Conservation (phyloP, 2,797 vertebrate species). For the Takifugu ocellatus region DNA sequence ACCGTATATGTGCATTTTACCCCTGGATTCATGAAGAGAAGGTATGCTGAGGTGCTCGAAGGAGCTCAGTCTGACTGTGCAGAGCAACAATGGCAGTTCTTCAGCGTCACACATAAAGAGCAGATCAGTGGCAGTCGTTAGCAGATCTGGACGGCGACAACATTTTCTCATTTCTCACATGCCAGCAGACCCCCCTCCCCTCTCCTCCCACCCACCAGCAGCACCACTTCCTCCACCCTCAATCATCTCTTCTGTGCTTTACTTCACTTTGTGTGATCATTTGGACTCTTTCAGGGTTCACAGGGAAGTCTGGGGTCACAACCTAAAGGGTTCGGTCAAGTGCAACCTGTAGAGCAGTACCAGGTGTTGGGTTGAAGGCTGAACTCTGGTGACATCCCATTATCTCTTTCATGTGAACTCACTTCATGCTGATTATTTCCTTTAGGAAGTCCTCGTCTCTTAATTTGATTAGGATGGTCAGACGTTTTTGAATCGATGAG, state of each 20-base stretch:
- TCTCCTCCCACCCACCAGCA: background rate
- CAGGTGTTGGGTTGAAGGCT: background rate
- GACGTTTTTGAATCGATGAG: background rate
- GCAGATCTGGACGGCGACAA: constrained; percentile 1
- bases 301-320: constrained; percentile 3
- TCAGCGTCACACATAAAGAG: background rate
- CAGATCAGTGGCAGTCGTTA: background rate
- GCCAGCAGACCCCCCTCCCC: constrained; percentile 5
- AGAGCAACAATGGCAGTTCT: no score
- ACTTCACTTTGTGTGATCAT: constrained; percentile 41
- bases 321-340: no score
- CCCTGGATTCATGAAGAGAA: no score
- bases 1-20: background rate
- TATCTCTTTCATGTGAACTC: background rate
- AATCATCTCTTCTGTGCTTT: constrained; percentile 12
- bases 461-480: constrained; percentile 17
- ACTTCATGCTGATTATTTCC: background rate
- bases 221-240: background rate
- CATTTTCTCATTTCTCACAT: constrained; percentile 10
- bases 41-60: no score
- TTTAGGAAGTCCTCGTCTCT: background rate
- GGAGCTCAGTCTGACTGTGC: no score
- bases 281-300: constrained; percentile 30
- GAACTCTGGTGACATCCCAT: no score
- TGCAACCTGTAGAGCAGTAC: background rate